Conservation (phyloP, 2,797 vertebrate genomes). For the Mus caroli region DNA sequence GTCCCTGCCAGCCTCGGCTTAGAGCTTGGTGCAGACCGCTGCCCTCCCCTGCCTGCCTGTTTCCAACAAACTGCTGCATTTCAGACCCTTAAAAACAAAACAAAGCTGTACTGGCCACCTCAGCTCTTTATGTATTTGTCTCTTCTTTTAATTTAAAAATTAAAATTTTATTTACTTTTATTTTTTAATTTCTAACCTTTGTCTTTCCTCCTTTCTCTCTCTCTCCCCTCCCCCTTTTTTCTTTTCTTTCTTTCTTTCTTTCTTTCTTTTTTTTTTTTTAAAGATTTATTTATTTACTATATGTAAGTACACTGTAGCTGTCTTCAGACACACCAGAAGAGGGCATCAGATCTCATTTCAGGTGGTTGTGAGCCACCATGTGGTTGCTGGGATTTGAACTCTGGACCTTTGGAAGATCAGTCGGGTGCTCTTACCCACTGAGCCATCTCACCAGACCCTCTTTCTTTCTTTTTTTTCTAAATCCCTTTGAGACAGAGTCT, state of each 20-base stretch:
- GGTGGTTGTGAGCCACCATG: too few relatives aligned
- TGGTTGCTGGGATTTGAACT: too few relatives aligned
- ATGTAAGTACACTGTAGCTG: too few relatives aligned
- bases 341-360: too few relatives aligned
- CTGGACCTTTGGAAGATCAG: too few relatives aligned
- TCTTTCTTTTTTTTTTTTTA: too few relatives aligned
- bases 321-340: too few relatives aligned
- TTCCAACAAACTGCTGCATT: neutral
- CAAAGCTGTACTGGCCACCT: neutral
- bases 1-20: neutral
- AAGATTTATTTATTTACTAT: too few relatives aligned
- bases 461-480: too few relatives aligned
- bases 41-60: neutral
- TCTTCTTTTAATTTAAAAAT: neutral
- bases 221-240: too few relatives aligned
- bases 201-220: neutral
- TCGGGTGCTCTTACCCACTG: too few relatives aligned
- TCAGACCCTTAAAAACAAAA: conserved; percentile 5
- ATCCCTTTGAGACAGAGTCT: neutral
- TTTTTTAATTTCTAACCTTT: conserved; percentile 33
- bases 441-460: too few relatives aligned
- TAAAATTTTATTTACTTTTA: neutral
- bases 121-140: conserved; percentile 17
- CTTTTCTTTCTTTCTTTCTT: neutral
- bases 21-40: neutral